Conservation (phyloP, 2,797 vertebrate genomes). For the Rachycentron canadum region DNA sequence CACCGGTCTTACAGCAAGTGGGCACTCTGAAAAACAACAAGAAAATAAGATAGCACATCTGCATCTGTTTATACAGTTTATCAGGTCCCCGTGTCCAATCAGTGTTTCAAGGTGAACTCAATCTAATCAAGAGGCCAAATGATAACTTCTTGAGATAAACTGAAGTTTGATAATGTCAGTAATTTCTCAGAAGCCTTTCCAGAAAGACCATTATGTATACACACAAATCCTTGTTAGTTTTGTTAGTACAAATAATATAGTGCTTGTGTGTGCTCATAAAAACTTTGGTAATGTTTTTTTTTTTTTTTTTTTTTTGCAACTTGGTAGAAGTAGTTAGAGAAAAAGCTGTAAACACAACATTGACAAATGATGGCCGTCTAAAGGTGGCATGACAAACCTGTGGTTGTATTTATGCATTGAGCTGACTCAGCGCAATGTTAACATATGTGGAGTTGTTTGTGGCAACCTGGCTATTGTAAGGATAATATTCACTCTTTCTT, state of each 20-base stretch:
- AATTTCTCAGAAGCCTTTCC: neutral
- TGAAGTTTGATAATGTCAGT: neutral
- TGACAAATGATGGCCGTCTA: neutral
- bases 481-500: neutral
- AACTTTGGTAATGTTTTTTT: neutral
- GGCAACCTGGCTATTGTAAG: no score
- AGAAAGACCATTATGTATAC: neutral
- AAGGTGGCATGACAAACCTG: neutral
- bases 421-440: neutral
- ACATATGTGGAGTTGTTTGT: neutral
- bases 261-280: neutral
- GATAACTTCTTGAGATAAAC: neutral
- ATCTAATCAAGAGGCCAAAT: neutral
- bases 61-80: neutral
- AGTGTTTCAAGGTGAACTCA: slow-evolving; percentile 3
- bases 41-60: neutral
- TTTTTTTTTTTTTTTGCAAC: no score
- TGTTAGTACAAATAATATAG: neutral
- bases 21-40: neutral
- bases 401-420: neutral
- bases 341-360: neutral
- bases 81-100: neutral
- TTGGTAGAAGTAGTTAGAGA: neutral
- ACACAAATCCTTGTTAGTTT: neutral
- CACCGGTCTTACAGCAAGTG: neutral